Evolutionary conservation across 2,797 vertebrate genomes (phyloP), one percentile per base, ranked within the genome.

Genomic region (Petrocephalus schoutedeni): DNA sequence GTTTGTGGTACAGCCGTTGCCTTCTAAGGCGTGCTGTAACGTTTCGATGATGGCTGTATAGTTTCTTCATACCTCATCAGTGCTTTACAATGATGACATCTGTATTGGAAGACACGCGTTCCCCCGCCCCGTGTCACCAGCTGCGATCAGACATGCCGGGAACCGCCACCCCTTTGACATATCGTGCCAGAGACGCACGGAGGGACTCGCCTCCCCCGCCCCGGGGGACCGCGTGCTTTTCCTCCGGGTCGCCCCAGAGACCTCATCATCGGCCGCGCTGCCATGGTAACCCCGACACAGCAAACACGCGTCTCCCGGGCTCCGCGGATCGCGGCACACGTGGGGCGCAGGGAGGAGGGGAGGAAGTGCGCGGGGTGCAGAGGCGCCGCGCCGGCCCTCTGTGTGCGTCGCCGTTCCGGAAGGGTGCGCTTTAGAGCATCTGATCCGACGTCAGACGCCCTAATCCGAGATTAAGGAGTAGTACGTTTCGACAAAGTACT

Each of bases 231-330:
- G 86, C 89, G 89, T 90, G 88, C 90, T 90, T 89, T 90, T 89
- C 89, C 89, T 90, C 85, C 87, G 74, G 86, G 61, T 89, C 56
- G 32, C 36, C 90, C 89, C 88, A 89, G 92, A 90, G 92, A 91
- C 88, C 92, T 92, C 90, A 92, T 93, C 91, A 92, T 80, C 89
- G 86, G 89, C 89, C 56, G 57, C 74, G 90, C 91, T 91, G 90
- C 90, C 91, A 92, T 92, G 91, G 91, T 90, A 92, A 93, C 91
- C 51, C 58, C 67, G 74, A 90, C 89, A 91, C 89, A 89, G 90
- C 91, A 92, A 91, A 80, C 90, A 90, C 74, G 82, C 87, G 86
- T 88, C 90, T 90, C 88, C 56, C 77, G 86, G 86, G 88, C 88
- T 74, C 85, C 57, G 45, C 83, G 86, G 85, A 87, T 89, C 59